Evolutionary conservation across 1,140 invertebrate species (phyloP), one percentile per base, ranked within the genome.

Genomic region (Acromyrmex echinatior): DNA sequence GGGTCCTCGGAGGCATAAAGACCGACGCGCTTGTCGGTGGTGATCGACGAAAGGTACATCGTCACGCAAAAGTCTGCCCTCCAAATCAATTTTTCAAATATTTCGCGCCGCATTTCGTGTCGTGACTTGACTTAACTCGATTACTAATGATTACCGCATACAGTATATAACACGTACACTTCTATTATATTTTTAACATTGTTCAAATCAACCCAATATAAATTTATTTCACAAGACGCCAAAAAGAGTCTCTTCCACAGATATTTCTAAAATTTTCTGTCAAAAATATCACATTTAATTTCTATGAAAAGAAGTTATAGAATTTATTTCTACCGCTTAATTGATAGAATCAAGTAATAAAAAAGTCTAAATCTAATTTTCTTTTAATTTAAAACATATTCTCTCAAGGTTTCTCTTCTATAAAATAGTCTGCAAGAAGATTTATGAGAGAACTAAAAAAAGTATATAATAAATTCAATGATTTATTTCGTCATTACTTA

Each of bases 11-110:
- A 60, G 28, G 25, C 68, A 60, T 53, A 73, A 73, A 82, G 66
- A 49, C n/a, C 66, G 35, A 82, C 21, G 79, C 66, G 79, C 79
- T 73, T 71, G 65, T 63, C 78, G 63, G 2, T 68, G n/a, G 5
- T 82, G 68, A 82, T 82, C 35, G 79, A 82, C 16, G 51, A 73
- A 49, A 73, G 21, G 66, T 82, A 82, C 79, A 71, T 18, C 68
- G 25, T 73, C 68, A 82, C 79, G 68, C 79, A 82, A 82, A 82
- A 82, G 12, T 51, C 68, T 60, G 18, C 28, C 53, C 14, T 3
- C 4, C 68, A 12, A 82, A 82, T 70, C 63, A 56, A 56, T 82
- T 82, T 53, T 49, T 51, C 16, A 71, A 81, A n/a, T 81, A 53
- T 49, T 51, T 81, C 39, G 53, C 66, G 12, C 1, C 35, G 62